Evolutionary conservation across 2,797 vertebrate genomes (phyloP), one percentile per base, ranked within the genome.

Genomic region (Hypotaenidia philippensis): DNA sequence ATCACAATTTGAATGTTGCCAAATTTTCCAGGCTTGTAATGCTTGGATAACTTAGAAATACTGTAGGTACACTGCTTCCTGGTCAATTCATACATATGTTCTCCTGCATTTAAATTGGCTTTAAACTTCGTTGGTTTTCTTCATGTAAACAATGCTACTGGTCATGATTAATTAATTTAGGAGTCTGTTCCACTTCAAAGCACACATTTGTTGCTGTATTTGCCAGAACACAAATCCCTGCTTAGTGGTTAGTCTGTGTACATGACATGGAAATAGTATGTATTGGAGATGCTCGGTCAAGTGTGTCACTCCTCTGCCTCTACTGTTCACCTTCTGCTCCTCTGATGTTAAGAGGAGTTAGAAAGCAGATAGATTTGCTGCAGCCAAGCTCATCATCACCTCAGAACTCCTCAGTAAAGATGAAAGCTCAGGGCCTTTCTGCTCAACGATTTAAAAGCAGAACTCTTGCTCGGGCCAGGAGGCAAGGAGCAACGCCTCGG

Each of bases 71-170:
- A 12, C n/a, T 45, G 20, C 29, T 52, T 52, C 49, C 68, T 19
- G 25, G 34, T 47, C 52, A 50, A 57, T 53, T n/a, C 41, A 27
- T 22, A 47, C 41, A 32, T 13, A 38, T 2, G 1, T 21, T 32
- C 36, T 53, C 23, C 32, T 68, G 22, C 10, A 26, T 40, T 53
- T 76, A 81, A 59, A 22, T 41, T 5, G 2, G 36, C 59, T 41
- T 25, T 60, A 65, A 49, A 36, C 26, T 55, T 64, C 27, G 25
- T 11, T 68, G 47, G 6, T 13, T 79, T 47, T 38, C 14, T 18
- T 41, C 18, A 2, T 59, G 13, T 5, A 41, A 81, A 41, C 34
- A 20, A 0, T 1, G 1, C 17, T 17, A 22, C 21, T 0, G 0
- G 15, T 25, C 29, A 34, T 2, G 7, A 59, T 31, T 38, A 79